Base-by-base conservation (phyloP, 2,797 vertebrate genomes). In the Manis crassicaudata region DNA sequence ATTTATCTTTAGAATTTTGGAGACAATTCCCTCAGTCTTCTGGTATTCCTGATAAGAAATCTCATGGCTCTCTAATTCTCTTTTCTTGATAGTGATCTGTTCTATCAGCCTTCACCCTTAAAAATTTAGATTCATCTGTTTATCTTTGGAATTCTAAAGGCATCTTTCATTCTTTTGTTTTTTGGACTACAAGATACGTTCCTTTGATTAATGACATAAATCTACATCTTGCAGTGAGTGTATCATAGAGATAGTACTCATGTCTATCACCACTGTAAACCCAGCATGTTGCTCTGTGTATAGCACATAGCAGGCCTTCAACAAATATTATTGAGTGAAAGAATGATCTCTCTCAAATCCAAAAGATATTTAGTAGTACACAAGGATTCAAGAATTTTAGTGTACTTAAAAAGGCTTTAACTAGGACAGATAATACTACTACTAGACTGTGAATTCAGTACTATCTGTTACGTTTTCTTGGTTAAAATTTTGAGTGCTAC, bases 101-200 rank as follows among this genome's bases (percentile, higher is more conserved):
- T 70, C 3, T 35, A 79, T 76, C 21, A 88, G 14, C 2, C 65
- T 27, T 1, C 16, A 6, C 3, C 32, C 18, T 79, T 43, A 83
- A 72, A 85, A 63, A 3, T 12, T 21, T 70, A 63, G 16, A 37
- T 12, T 4, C 2, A 23, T 86, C 3, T 76, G 6, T 92, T 87
- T 88, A 73, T 29, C 50, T 62, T 90, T 56, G 32, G 23, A 37
- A 1, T 88, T 37, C 68, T 70, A 16, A 88, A 58, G 12, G 5
- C 68, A 0, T 54, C 18, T 62, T 85, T 95, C 20, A 3, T 87
- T 96, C 73, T 88, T 92, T 68, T 65, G 37, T 87, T 96, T 73
- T 88, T 92, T 68, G 60, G 37, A 73, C 17, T 65, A 92, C 12
- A 68, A 63, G 3, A 72, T 46, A 10, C 50, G 87, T 83, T 65